Conservation (phyloP, 2,797 vertebrate genomes). For the Silurus aristotelis region DNA sequence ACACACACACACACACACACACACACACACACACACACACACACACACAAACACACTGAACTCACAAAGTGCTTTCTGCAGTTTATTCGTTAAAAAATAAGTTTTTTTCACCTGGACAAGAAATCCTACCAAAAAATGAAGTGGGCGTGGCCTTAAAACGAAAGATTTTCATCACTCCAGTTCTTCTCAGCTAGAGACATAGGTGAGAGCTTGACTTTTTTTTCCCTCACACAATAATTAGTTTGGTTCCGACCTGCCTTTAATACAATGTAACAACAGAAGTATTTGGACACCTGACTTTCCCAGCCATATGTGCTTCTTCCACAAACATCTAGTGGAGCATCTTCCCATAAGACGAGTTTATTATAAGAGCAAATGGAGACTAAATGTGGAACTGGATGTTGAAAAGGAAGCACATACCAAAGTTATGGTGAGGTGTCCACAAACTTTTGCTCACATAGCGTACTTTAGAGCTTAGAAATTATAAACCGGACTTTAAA, state of each 20-base stretch:
- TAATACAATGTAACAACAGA: no score
- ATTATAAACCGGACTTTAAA: neutral
- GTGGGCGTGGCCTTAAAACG: neutral
- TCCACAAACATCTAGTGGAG: no score
- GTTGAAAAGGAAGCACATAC: no score
- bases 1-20: conserved; percentile 5
- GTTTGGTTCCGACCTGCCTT: neutral
- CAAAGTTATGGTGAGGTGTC: no score
- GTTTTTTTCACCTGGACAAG: neutral
- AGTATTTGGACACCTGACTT: no score
- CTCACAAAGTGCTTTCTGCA: neutral
- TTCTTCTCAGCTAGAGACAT: neutral
- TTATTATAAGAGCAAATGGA: no score
- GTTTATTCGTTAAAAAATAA: neutral
- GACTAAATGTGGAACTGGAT: no score
- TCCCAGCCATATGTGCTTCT: no score
- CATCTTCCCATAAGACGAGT: no score
- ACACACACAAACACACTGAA: neutral
- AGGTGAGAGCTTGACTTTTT: neutral
- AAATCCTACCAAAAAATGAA: neutral
- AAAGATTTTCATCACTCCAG: no score
- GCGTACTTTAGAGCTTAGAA: no score
- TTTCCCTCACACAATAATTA: neutral
- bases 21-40: neutral
- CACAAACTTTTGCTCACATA: no score